Conservation (phyloP, 2,797 vertebrate species). For the Oreochromis grahami region DNA sequence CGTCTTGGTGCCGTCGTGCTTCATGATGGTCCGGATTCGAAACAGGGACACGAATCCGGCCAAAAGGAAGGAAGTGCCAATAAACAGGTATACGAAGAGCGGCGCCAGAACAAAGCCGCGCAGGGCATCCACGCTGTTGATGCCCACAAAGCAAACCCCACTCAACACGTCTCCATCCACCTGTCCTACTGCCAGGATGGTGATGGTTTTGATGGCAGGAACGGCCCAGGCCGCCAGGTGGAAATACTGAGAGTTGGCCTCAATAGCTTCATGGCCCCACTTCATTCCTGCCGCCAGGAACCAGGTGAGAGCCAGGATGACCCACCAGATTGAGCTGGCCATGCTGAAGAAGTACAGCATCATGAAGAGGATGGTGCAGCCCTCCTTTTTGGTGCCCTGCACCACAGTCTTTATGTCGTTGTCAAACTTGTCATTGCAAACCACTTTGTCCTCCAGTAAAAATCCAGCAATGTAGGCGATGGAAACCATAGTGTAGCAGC, state of each 20-base stretch:
- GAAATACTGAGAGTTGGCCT: constrained; percentile 97
- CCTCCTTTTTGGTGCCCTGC: constrained; percentile 94
- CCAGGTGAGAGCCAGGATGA: constrained; percentile 94
- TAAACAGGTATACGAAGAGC: constrained; percentile 92
- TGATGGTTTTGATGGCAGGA: constrained; percentile 93
- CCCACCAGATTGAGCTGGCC: constrained; percentile 98
- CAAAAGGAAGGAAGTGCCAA: constrained; percentile 92
- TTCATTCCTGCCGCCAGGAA: constrained; percentile 96
- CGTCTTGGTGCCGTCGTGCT: constrained; percentile 93
- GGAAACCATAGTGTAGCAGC: constrained; percentile 93
- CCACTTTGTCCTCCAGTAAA: constrained; percentile 89
- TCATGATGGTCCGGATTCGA: constrained; percentile 96
- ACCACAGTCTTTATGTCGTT: constrained; percentile 89
- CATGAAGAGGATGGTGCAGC: constrained; percentile 98
- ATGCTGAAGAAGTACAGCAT: constrained; percentile 97
- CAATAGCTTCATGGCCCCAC: constrained; percentile 96
- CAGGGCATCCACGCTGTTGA: constrained; percentile 91
- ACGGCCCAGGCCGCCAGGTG: constrained; percentile 96
- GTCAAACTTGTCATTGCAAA: constrained; percentile 91
- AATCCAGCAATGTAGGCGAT: constrained; percentile 93
- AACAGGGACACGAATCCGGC: constrained; percentile 95
- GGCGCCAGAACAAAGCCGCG: constrained; percentile 92
- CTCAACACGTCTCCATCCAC: constrained; percentile 93
- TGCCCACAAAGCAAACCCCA: constrained; percentile 92
- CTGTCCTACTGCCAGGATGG: constrained; percentile 90